phyloP scores from a whole-genome alignment of 2,113 vertebrate genomes.

The Xyrauchen texanus region DNA sequence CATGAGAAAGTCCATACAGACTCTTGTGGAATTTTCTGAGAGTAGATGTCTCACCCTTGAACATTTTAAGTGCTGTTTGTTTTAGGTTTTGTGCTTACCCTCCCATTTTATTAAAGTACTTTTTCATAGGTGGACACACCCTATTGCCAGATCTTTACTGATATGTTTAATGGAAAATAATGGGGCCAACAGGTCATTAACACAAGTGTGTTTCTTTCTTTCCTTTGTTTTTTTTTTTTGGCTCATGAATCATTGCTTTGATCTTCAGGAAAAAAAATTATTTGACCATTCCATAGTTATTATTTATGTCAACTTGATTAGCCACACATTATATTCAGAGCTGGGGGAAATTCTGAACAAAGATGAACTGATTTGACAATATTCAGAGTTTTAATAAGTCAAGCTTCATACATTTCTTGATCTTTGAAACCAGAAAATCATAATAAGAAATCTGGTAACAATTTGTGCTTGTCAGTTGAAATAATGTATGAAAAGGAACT shows the following conservation, averaged over 20 bases:
- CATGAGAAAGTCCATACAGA: conserved; percentile 27
- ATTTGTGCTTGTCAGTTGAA: neutral
- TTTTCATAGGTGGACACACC: conserved; percentile 26
- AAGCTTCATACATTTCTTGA: conserved; percentile 18
- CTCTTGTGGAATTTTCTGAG: conserved; percentile 34
- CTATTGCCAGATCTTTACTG: conserved; percentile 32
- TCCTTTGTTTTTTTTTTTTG: conserved; percentile 62
- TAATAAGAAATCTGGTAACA: neutral
- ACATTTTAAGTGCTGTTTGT: conserved; percentile 40
- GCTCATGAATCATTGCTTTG: conserved; percentile 57
- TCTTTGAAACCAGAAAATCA: conserved; percentile 36
- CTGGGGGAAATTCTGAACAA: conserved; percentile 46
- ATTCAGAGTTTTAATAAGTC: conserved; percentile 30
- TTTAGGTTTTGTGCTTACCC: conserved; percentile 18
- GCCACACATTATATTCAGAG: conserved; percentile 27
- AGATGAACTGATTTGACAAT: conserved; percentile 54
- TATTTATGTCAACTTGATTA: conserved; percentile 36
- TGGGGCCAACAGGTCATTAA: conserved; percentile 49
- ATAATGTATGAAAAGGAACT: neutral
- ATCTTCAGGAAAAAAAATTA: conserved; percentile 63
- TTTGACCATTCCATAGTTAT: neutral
- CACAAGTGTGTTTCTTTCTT: conserved; percentile 48
- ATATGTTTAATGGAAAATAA: conserved; percentile 41
- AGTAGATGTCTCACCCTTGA: conserved; percentile 35
- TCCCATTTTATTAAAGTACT: conserved; percentile 48